A percentile compares a stretch with the other conserved stretches of the same genome.
Evolutionary conservation across 2,797 vertebrate genomes (phyloP).

Genomic region (Etheostoma perlongum): DNA sequence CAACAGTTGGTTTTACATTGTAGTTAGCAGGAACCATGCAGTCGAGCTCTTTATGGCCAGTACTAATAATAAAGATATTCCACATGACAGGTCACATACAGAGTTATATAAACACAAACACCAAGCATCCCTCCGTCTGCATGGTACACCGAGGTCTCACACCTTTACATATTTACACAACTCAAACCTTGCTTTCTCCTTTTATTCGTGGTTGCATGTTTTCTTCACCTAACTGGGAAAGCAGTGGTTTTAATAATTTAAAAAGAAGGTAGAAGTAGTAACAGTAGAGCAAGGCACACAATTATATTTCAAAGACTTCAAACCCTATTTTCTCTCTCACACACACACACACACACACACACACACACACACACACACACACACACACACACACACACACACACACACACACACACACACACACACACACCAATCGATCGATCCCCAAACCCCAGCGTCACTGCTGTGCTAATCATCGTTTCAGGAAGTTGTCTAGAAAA

Average conservation of each 20-base stretch:
- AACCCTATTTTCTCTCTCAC: conserved; percentile 76
- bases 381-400: conserved; percentile 31
- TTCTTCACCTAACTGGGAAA: conserved; percentile 84
- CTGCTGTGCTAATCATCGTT: conserved; percentile 58
- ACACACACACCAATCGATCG: conserved; percentile 17
- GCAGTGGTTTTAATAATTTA: conserved; percentile 85
- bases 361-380: conserved; percentile 34
- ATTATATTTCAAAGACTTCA: conserved; percentile 76
- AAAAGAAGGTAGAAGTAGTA: conserved; percentile 90
- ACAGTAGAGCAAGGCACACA: conserved; percentile 95
- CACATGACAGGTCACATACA: conserved; percentile 91
- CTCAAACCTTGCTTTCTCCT: conserved; percentile 82
- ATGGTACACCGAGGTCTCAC: conserved; percentile 77
- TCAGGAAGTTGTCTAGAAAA: conserved; percentile 78
- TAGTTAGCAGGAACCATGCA: conserved; percentile 93
- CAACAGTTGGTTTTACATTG: conserved; percentile 77
- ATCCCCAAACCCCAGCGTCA: conserved; percentile 28
- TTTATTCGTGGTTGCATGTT: conserved; percentile 50
- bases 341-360: conserved; percentile 33
- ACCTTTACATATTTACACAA: conserved; percentile 93
- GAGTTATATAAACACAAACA: conserved; percentile 87
- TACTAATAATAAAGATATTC: conserved; percentile 84
- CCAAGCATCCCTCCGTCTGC: conserved; percentile 89
- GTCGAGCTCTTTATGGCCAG: conserved; percentile 92
- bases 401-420: conserved; percentile 40